These are phyloP conservation scores for Zaprionus ghesquierei DNA, from an alignment of 1,140 invertebrate species.

Conservation along the genomic window DNA sequence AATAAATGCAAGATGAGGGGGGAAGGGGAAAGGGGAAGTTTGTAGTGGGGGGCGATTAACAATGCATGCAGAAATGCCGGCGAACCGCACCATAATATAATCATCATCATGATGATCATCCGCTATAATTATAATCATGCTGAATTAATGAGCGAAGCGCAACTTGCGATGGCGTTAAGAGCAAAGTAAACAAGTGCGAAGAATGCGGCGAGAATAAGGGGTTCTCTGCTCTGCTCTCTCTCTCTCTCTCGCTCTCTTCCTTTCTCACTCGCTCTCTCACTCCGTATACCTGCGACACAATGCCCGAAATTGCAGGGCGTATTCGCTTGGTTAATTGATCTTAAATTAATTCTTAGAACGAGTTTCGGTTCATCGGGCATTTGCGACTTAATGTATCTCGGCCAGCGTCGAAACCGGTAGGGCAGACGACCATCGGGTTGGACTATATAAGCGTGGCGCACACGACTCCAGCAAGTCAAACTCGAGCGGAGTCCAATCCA, in stretches of 20 bases:
- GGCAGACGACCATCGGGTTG: slow-evolving; percentile 46
- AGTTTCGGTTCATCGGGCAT: slow-evolving; percentile 57
- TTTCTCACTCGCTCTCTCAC: background rate
- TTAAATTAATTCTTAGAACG: slow-evolving; percentile 77
- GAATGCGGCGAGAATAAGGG: slow-evolving; percentile 32
- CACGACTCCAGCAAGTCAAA: slow-evolving; percentile 45
- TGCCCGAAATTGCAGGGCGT: slow-evolving; percentile 48
- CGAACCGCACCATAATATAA: slow-evolving; percentile 29
- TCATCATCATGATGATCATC: background rate
- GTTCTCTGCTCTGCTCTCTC: background rate
- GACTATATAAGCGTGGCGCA: slow-evolving; percentile 56
- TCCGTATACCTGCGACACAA: slow-evolving; percentile 41
- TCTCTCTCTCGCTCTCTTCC: background rate
- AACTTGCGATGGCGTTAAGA: slow-evolving; percentile 52
- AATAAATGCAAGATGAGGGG: background rate
- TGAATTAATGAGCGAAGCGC: slow-evolving; percentile 35
- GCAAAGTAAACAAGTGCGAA: slow-evolving; percentile 50
- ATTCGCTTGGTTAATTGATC: slow-evolving; percentile 51
- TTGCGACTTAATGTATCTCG: slow-evolving; percentile 41
- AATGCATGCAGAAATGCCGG: slow-evolving; percentile 32
- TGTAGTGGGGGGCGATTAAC: background rate
- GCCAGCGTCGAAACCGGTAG: slow-evolving; percentile 59
- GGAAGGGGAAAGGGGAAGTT: background rate
- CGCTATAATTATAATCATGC: slow-evolving; percentile 36
- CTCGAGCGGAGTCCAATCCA: slow-evolving; percentile 27